Evolutionary conservation across 2,113 vertebrate genomes (phyloP).

Genomic region (Lanius collurio): DNA sequence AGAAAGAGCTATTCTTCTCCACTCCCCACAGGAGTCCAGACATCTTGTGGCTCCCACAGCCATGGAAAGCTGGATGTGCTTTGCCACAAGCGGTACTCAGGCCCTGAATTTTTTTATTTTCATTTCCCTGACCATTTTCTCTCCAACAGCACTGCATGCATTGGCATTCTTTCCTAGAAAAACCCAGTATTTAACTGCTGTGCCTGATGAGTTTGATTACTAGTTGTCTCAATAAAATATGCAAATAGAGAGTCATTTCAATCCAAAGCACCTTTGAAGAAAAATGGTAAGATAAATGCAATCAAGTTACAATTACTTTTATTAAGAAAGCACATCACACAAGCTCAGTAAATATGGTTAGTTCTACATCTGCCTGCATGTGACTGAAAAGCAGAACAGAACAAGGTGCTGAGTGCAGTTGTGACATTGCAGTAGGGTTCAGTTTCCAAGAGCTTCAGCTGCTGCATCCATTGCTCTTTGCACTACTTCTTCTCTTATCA

Average conservation of each 20-base stretch:
- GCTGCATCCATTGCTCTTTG: background rate
- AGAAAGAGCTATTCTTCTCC: background rate
- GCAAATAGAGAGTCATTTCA: conserved; percentile 56
- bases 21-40: background rate
- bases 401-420: background rate
- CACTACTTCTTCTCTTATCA: background rate
- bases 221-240: conserved; percentile 62
- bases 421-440: background rate
- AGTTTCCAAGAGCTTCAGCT: background rate
- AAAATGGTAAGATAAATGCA: conserved; percentile 56
- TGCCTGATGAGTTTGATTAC: conserved; percentile 57
- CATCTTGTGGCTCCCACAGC: background rate
- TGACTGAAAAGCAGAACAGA: background rate
- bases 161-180: conserved; percentile 59
- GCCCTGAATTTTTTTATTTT: background rate
- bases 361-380: background rate
- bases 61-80: background rate
- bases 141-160: conserved; percentile 39
- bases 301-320: conserved; percentile 47
- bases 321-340: conserved; percentile 11
- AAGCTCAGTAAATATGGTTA: background rate
- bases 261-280: conserved; percentile 55
- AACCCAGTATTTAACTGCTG: conserved; percentile 54
- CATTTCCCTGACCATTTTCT: conserved; percentile 48
- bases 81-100: background rate